Evolutionary conservation across 2,888 invertebrate species (phyloP).

Genomic region (Pandemis heparana): DNA sequence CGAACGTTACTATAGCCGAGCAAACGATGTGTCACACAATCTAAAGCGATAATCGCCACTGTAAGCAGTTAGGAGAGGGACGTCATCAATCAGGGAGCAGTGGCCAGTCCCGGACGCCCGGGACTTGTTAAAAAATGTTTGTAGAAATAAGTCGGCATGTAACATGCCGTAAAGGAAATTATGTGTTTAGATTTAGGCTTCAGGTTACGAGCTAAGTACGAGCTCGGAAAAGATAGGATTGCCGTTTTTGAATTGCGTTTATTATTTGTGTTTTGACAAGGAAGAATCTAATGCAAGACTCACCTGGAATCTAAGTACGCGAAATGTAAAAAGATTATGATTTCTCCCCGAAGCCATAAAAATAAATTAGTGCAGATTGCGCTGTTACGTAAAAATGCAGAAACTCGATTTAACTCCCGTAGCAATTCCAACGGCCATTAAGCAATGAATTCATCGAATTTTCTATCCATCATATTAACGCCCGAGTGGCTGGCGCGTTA

Average conservation of each 20-base stretch:
- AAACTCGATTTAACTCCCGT: slow-evolving; percentile 63
- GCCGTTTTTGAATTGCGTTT: background rate
- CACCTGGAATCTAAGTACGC: background rate
- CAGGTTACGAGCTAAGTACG: background rate
- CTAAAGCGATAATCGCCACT: slow-evolving; percentile 66
- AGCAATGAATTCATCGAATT: slow-evolving; percentile 83
- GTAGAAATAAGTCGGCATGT: slow-evolving; percentile 25
- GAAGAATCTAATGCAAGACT: background rate
- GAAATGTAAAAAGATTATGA: slow-evolving; percentile 1
- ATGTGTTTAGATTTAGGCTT: background rate
- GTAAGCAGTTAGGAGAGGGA: slow-evolving; percentile 54
- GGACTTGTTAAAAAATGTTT: slow-evolving; percentile 29
- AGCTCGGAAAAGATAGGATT: background rate
- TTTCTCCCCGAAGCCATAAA: slow-evolving; percentile 33
- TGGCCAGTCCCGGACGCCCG: slow-evolving; percentile 29
- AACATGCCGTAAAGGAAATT: background rate
- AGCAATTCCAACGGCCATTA: slow-evolving; percentile 80
- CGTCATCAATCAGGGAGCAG: slow-evolving; percentile 68
- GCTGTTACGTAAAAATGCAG: slow-evolving; percentile 60
- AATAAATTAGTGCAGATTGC: slow-evolving; percentile 38
- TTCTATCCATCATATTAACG: slow-evolving; percentile 83
- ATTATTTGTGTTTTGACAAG: background rate
- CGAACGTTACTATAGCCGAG: slow-evolving; percentile 48
- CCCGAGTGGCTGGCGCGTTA: slow-evolving; percentile 73
- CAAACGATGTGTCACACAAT: slow-evolving; percentile 68